Conservation (phyloP, 2,797 vertebrate genomes). For the Anguilla obscura region DNA sequence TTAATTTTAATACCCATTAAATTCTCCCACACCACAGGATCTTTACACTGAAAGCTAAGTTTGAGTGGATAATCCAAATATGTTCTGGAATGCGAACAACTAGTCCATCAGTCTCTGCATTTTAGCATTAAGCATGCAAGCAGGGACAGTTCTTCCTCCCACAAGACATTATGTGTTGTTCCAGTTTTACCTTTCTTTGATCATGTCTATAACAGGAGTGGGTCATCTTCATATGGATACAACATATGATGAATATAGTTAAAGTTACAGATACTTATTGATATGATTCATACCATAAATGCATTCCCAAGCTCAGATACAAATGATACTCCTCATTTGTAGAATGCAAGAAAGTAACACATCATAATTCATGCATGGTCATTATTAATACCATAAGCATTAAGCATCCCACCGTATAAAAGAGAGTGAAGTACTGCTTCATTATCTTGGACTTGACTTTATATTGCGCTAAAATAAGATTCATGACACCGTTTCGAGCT, state of each 20-base stretch:
- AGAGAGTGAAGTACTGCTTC: not conserved
- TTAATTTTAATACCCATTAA: constrained; percentile 54
- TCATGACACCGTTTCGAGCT: constrained; percentile 46
- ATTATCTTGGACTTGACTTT: constrained; percentile 25
- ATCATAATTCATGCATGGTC: constrained; percentile 47
- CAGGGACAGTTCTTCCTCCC: constrained; percentile 19
- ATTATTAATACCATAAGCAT: constrained; percentile 39
- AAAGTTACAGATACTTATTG: constrained; percentile 11
- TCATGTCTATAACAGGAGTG: constrained; percentile 21
- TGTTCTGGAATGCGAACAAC: not conserved
- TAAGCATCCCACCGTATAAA: constrained; percentile 32
- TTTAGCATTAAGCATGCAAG: not conserved
- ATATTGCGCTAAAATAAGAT: constrained; percentile 45
- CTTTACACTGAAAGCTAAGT: not conserved
- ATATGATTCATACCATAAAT: constrained; percentile 31
- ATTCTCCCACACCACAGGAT: not conserved
- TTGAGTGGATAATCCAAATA: constrained; percentile 23
- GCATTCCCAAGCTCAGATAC: not conserved
- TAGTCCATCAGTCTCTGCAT: not conserved
- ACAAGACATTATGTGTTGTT: constrained; percentile 27
- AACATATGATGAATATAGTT: constrained; percentile 30
- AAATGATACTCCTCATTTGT: constrained; percentile 20
- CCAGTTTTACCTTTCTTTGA: constrained; percentile 30
- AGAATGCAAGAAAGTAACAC: constrained; percentile 38
- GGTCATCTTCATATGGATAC: constrained; percentile 23